Conservation (phyloP, 2,797 vertebrate species). For the Ceryle rudis region DNA sequence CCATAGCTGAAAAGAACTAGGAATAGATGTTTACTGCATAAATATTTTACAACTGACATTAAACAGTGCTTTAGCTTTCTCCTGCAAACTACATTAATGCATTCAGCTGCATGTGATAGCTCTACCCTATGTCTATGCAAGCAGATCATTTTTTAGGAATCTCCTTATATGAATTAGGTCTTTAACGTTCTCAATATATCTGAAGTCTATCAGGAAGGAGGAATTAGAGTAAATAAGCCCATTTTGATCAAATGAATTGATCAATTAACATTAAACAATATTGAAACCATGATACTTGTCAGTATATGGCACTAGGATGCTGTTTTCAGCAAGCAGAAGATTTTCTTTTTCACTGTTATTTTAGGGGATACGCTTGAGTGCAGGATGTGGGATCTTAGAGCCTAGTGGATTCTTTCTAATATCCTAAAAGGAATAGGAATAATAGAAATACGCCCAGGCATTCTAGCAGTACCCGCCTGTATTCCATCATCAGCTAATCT, state of each 20-base stretch:
- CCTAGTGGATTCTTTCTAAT: constrained; percentile 13
- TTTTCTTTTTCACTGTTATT: background rate
- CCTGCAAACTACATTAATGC: background rate
- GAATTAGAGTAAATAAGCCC: background rate
- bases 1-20: background rate
- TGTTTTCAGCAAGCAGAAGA: background rate
- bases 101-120: background rate
- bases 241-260: background rate
- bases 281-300: background rate
- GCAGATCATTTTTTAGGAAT: background rate
- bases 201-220: background rate
- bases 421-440: background rate
- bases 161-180: background rate
- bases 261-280: background rate
- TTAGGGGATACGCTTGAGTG: background rate
- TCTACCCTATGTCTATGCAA: background rate
- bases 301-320: background rate
- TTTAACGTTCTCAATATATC: background rate
- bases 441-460: constrained; percentile 23
- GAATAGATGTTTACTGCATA: background rate
- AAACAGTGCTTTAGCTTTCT: background rate
- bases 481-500: constrained; percentile 12
- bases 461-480: background rate
- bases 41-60: background rate
- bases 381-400: background rate